phyloP scores from a whole-genome alignment of 2,113 vertebrate genomes.

The Morone saxatilis region DNA sequence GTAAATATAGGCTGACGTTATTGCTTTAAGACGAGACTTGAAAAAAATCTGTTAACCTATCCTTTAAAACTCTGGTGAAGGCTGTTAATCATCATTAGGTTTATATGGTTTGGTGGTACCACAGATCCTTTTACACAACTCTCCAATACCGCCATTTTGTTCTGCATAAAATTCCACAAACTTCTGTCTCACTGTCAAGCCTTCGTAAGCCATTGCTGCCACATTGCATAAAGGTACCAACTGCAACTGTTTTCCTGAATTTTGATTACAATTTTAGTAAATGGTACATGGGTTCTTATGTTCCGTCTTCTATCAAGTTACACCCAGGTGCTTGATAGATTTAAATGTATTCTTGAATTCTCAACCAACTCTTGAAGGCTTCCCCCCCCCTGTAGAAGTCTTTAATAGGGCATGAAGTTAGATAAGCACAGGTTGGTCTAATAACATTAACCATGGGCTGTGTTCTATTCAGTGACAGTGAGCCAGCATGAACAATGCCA shows the following conservation, averaged over 20 bases:
- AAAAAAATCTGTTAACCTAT: too few relatives aligned
- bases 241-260: too few relatives aligned
- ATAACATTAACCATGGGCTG: too few relatives aligned
- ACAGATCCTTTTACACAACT: neutral
- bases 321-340: too few relatives aligned
- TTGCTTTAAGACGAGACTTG: neutral
- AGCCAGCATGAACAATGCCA: neutral
- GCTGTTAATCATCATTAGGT: constrained; percentile 4
- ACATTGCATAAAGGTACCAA: neutral
- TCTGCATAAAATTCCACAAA: neutral
- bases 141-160: neutral
- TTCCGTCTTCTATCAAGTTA: too few relatives aligned
- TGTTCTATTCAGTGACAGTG: too few relatives aligned
- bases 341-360: neutral
- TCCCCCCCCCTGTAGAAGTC: neutral
- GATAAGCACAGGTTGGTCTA: neutral
- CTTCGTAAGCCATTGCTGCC: neutral
- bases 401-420: neutral
- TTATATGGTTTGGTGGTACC: neutral
- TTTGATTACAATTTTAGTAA: too few relatives aligned
- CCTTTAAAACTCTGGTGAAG: too few relatives aligned
- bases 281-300: too few relatives aligned
- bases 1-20: neutral
- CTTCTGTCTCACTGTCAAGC: neutral
- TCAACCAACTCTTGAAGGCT: neutral